Evolutionary conservation across 1,140 invertebrate genomes (phyloP), one percentile per base, ranked within the genome.

Genomic region (Hylaeus volcanicus): DNA sequence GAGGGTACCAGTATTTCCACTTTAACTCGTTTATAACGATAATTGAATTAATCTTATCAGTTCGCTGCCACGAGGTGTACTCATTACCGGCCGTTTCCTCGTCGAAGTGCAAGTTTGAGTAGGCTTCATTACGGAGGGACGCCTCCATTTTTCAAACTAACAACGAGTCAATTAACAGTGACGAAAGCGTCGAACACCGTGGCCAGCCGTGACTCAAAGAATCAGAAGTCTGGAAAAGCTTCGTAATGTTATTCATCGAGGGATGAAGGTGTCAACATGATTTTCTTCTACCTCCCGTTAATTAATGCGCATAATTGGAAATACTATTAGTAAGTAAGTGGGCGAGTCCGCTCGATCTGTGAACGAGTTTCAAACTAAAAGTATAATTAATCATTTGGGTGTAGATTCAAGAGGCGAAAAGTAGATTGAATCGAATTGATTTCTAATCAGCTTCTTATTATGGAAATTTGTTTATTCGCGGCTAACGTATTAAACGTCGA

Each of bases 91-190:
- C 5, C 8, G 41, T 39, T 56, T 39, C 45, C 55, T 14, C 12
- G 41, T n/a, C 14, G 9, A 60, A 73, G 71, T 73, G 71, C 71
- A 61, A 60, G 61, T 73, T 73, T 56, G 56, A 60, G 71, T 73
- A 73, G n/a, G 71, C 6, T 60, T 58, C 58, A 73, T 73, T 73
- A 60, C 12, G 12, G 60, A 48, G 37, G 56, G 15, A 12, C n/a
- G 37, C 5, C 41, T n/a, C 45, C 43, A 41, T 14, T 43, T 73
- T 73, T 73, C 41, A 58, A 48, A 60, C 41, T 48, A 73, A 60
- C 39, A 26, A n/a, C 26, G 71, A 15, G 26, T 63, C 39, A 51
- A 74, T 74, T 26, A 41, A 15, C 3, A 14, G 14, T 26, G 43
- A 9, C 5, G n/a, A 60, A 72, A 48, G n/a, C 48, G 56, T 73